Evolutionary conservation across 1,140 invertebrate species (phyloP).

Genomic region (Acromyrmex heyeri): DNA sequence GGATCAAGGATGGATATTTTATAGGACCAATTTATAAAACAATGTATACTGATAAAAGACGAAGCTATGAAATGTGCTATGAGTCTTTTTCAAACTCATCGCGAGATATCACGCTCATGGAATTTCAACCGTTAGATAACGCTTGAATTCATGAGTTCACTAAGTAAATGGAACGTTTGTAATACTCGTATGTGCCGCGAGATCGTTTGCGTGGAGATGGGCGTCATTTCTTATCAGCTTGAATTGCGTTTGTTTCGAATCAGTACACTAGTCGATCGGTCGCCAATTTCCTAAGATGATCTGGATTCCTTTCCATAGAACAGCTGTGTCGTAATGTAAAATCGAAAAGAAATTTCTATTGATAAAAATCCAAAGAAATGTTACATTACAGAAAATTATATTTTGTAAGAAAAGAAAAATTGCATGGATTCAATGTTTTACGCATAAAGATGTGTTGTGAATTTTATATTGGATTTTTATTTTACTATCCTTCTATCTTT

Average conservation of each 20-base stretch:
- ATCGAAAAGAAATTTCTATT: neutral
- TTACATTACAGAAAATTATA: neutral
- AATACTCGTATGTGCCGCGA: constrained; percentile 14
- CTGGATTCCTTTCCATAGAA: neutral
- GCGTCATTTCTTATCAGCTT: constrained; percentile 29
- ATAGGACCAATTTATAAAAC: neutral
- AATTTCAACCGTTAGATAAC: neutral
- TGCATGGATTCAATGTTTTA: neutral
- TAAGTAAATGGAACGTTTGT: constrained; percentile 10
- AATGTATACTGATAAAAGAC: neutral
- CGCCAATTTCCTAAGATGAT: neutral
- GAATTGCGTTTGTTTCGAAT: constrained; percentile 32
- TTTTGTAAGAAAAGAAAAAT: neutral
- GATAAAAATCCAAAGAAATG: constrained; percentile 12
- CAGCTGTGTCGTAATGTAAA: neutral
- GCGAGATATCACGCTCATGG: neutral
- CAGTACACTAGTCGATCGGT: neutral
- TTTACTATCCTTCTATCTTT: neutral
- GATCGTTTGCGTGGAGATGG: neutral
- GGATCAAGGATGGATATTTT: too few relatives aligned
- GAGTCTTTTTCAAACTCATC: neutral
- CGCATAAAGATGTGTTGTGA: neutral
- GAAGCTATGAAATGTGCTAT: neutral
- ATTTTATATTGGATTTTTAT: neutral
- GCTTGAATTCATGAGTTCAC: neutral